These are phyloP conservation scores for Cinclus mexicanus DNA, from an alignment of 2,113 vertebrate species.

Conservation along the genomic window DNA sequence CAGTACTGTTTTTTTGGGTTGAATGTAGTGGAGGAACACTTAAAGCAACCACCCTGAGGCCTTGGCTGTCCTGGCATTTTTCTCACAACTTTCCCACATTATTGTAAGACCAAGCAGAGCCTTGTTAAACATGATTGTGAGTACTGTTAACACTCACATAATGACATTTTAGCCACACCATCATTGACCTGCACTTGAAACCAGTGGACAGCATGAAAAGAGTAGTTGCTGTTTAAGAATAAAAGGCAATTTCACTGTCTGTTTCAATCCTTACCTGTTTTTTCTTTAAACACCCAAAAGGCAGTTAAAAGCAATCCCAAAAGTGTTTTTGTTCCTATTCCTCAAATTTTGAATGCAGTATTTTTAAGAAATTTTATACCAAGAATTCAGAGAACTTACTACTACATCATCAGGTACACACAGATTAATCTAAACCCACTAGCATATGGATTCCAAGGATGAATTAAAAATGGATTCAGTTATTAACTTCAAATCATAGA, in stretches of 20 bases:
- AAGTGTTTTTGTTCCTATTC: not conserved
- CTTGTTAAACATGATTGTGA: not conserved
- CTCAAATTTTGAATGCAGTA: not conserved
- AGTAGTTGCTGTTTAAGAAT: not conserved
- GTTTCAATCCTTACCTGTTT: not conserved
- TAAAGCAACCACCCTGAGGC: not conserved
- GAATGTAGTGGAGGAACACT: not conserved
- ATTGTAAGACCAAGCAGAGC: not conserved
- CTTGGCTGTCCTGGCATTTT: not conserved
- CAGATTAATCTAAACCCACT: not conserved
- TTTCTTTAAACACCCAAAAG: not conserved
- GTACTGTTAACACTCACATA: not conserved
- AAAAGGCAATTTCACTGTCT: not conserved
- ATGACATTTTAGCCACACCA: not conserved
- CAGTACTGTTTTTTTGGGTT: not conserved
- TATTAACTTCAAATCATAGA: not conserved
- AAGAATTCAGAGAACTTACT: not conserved
- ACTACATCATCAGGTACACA: not conserved
- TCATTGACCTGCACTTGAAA: not conserved
- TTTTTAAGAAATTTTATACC: not conserved
- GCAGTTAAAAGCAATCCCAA: not conserved
- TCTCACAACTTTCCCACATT: not conserved
- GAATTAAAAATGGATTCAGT: not conserved
- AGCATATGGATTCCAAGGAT: not conserved
- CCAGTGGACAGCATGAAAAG: not conserved